These are phyloP conservation scores for Microchirus variegatus DNA, from an alignment of 2,797 vertebrate species.

Conservation along the genomic window DNA sequence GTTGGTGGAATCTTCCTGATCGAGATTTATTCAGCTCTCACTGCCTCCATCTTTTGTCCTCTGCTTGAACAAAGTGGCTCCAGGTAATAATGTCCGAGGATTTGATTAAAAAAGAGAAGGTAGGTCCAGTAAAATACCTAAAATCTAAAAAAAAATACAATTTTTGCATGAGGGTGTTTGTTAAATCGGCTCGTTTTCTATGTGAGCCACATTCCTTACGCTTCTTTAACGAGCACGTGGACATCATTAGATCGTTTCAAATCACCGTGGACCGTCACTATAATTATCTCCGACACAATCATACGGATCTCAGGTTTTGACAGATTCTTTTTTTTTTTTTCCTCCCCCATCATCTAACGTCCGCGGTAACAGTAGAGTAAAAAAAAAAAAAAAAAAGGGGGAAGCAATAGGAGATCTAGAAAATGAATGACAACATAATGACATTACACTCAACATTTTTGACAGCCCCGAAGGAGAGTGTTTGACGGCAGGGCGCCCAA, in stretches of 20 bases:
- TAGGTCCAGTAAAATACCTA: no score
- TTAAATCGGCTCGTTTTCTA: neutral
- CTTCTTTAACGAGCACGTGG: constrained; percentile 18
- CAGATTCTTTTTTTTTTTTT: neutral
- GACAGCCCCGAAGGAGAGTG: constrained; percentile 42
- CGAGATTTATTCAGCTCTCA: constrained; percentile 5
- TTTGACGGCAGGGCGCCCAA: constrained; percentile 35
- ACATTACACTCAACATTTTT: constrained; percentile 63
- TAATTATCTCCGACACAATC: constrained; percentile 7
- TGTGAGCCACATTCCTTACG: neutral
- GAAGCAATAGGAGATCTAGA: constrained; percentile 31
- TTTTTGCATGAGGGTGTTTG: neutral
- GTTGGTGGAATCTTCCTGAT: constrained; percentile 24
- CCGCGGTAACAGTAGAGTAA: constrained; percentile 34
- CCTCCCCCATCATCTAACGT: constrained; percentile 5
- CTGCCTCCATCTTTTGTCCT: neutral
- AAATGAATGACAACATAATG: constrained; percentile 64
- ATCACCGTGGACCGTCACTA: constrained; percentile 5
- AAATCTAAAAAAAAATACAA: neutral
- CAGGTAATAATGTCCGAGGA: neutral
- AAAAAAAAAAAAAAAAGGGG: no score
- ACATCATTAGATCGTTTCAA: constrained; percentile 21
- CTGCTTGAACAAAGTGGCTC: constrained; percentile 24
- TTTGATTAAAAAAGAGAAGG: neutral
- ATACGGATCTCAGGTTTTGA: constrained; percentile 12